Evolutionary conservation across 2,113 vertebrate genomes (phyloP).

Genomic region (Trematomus loennbergii): DNA sequence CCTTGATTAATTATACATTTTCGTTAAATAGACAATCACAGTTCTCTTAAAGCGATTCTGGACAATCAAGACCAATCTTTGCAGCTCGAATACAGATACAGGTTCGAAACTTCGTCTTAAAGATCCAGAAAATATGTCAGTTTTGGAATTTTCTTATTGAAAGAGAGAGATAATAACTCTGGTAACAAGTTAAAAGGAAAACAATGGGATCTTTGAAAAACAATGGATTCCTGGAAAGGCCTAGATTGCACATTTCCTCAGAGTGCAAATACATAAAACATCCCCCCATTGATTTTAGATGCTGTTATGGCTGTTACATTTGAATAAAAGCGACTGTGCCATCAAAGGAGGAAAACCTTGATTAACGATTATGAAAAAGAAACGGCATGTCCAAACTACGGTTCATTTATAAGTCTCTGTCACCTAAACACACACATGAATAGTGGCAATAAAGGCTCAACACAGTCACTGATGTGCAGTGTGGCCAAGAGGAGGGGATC

Average conservation of each 20-base stretch:
- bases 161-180: neutral
- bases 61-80: too few relatives aligned
- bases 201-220: neutral
- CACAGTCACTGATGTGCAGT: constrained; percentile 25
- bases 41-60: too few relatives aligned
- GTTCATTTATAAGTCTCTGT: constrained; percentile 60
- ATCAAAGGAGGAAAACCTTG: neutral
- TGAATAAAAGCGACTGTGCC: constrained; percentile 9
- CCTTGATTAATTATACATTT: too few relatives aligned
- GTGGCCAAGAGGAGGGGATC: neutral
- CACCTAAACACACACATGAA: constrained; percentile 59
- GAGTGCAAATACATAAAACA: neutral
- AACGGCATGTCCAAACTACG: constrained; percentile 5
- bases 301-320: constrained; percentile 30
- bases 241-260: neutral
- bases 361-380: constrained; percentile 23
- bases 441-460: constrained; percentile 70
- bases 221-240: neutral
- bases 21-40: too few relatives aligned
- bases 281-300: neutral
- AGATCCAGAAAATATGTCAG: too few relatives aligned
- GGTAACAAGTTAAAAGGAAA: neutral
- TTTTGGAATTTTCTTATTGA: too few relatives aligned
- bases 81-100: neutral
- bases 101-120: too few relatives aligned